Conservation (phyloP, 2,113 vertebrate genomes). For the Petromus typicus region DNA sequence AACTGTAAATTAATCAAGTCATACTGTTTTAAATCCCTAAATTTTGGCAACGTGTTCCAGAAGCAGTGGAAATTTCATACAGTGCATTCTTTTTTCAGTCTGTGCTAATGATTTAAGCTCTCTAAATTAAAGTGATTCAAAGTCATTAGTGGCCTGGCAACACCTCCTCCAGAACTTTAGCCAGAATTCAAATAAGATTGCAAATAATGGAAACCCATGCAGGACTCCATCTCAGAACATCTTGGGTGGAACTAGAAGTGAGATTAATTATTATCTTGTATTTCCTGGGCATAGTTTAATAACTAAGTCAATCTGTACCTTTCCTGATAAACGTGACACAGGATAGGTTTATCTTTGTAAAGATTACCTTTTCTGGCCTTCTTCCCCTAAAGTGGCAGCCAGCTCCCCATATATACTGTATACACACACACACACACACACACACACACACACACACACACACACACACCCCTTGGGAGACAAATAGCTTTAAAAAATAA, state of each 20-base stretch:
- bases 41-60: not conserved
- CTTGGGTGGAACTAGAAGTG: not conserved
- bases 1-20: not conserved
- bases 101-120: conserved; percentile 44
- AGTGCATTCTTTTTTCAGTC: conserved; percentile 36
- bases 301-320: not conserved
- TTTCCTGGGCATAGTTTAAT: not conserved
- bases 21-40: not conserved
- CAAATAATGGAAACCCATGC: conserved; percentile 17
- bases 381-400: too few species aligned
- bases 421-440: not conserved
- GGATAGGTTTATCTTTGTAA: not conserved
- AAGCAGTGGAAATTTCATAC: not conserved
- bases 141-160: conserved; percentile 41
- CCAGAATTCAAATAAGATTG: conserved; percentile 43
- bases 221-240: not conserved
- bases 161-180: conserved; percentile 54
- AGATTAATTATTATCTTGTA: conserved; percentile 27
- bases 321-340: not conserved
- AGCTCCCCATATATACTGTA: too few species aligned
- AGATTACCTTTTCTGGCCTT: not conserved
- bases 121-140: conserved; percentile 19
- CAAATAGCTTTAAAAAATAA: not conserved
- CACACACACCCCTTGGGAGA: not conserved
- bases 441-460: not conserved